Conservation (phyloP, 2,888 invertebrate genomes). For the Brachyopa scutellaris region DNA sequence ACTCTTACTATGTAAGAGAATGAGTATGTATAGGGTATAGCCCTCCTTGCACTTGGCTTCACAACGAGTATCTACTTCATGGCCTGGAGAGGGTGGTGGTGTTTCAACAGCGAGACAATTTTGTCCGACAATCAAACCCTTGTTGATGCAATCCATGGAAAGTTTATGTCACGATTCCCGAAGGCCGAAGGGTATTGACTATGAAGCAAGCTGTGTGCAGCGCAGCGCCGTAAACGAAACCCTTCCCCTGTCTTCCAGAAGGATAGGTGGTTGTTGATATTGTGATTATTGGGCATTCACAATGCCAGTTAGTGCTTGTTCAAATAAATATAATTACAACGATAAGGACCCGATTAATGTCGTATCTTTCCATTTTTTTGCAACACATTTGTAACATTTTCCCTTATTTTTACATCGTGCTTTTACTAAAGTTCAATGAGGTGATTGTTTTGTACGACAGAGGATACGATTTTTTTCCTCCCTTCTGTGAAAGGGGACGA, state of each 20-base stretch:
- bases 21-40: too few relatives aligned
- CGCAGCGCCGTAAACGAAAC: too few relatives aligned
- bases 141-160: slow-evolving; percentile 2
- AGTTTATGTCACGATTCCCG: too few relatives aligned
- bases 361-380: slow-evolving; percentile 27
- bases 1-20: too few relatives aligned
- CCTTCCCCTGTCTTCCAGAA: too few relatives aligned
- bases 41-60: slow-evolving; percentile 1
- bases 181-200: neutral
- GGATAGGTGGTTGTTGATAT: too few relatives aligned
- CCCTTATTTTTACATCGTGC: neutral
- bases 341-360: slow-evolving; percentile 67
- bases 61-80: too few relatives aligned
- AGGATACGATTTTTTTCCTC: neutral
- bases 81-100: slow-evolving; percentile 32
- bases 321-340: slow-evolving; percentile 50
- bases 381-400: too few relatives aligned
- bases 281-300: slow-evolving; percentile 46
- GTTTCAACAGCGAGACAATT: slow-evolving; percentile 23
- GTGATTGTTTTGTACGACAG: neutral
- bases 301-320: slow-evolving; percentile 22
- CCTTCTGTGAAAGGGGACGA: slow-evolving; percentile 35
- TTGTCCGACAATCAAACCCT: slow-evolving; percentile 33
- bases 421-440: slow-evolving; percentile 2
- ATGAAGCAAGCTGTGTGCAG: slow-evolving; percentile 3